These are phyloP conservation scores for Poeciliopsis turneri DNA, from an alignment of 2,797 vertebrate species.

Conservation along the genomic window DNA sequence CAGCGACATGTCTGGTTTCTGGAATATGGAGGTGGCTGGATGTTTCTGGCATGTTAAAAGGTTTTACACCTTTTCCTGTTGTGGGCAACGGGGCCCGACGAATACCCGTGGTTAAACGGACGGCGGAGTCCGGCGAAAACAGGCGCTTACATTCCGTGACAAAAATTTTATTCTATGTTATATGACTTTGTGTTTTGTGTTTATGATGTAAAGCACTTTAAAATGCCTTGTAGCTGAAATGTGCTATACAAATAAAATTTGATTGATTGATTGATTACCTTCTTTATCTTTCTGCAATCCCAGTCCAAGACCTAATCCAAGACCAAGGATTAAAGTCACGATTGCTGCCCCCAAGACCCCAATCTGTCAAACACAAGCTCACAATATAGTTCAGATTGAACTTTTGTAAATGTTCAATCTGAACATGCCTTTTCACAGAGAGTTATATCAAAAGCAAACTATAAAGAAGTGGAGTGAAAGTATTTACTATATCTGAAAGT, in stretches of 20 bases:
- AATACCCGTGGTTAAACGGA: too few relatives aligned
- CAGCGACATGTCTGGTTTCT: neutral
- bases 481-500: neutral
- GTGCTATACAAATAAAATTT: too few relatives aligned
- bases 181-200: too few relatives aligned
- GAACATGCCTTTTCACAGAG: neutral
- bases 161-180: too few relatives aligned
- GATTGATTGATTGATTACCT: constrained; percentile 45
- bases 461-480: neutral
- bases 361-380: constrained; percentile 52
- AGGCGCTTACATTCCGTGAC: too few relatives aligned
- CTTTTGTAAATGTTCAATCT: neutral
- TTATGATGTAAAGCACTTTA: too few relatives aligned
- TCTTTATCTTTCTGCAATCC: constrained; percentile 65
- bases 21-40: neutral
- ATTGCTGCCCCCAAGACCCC: constrained; percentile 56
- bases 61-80: too few relatives aligned
- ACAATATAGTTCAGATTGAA: neutral
- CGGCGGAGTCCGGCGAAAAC: too few relatives aligned
- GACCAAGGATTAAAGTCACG: constrained; percentile 72
- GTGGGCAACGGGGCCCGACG: too few relatives aligned
- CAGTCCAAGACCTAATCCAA: constrained; percentile 79
- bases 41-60: neutral
- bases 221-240: too few relatives aligned
- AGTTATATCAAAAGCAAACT: neutral